A percentile compares a stretch with the other conserved stretches of the same genome.
These are phyloP conservation scores for Achlya flavicornis DNA, from an alignment of 2,888 invertebrate genomes.

Conservation along the genomic window DNA sequence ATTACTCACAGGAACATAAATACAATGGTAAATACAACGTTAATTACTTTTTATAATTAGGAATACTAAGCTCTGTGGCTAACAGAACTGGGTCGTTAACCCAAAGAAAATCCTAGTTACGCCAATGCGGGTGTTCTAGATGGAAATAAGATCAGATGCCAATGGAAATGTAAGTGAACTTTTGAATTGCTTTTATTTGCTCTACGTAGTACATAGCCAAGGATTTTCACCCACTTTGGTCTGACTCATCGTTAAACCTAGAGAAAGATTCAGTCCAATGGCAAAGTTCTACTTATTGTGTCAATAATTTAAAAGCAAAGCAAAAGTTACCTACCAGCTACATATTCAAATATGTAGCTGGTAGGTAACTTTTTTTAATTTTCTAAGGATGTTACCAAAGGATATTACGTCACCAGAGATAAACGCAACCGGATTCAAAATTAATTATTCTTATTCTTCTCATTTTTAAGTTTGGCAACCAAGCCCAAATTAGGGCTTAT, in stretches of 20 bases:
- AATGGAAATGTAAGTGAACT: conserved; percentile 8
- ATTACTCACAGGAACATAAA: neutral
- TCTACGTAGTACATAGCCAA: neutral
- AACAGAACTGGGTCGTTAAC: neutral
- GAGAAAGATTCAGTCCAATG: neutral
- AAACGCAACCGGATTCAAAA: too few relatives aligned
- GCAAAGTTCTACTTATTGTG: neutral
- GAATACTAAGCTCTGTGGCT: neutral
- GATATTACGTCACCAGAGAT: neutral
- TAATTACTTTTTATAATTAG: neutral
- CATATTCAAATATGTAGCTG: too few relatives aligned
- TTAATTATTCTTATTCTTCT: conserved; percentile 4
- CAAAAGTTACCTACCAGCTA: too few relatives aligned
- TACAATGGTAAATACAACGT: neutral
- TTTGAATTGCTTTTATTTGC: conserved; percentile 3
- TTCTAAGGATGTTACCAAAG: too few relatives aligned
- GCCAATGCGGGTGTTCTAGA: conserved; percentile 6
- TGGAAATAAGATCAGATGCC: conserved; percentile 7
- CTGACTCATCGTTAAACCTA: conserved; percentile 4
- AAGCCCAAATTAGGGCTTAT: too few relatives aligned
- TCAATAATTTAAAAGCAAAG: neutral
- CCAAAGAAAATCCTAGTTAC: conserved; percentile 5
- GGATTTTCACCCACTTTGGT: conserved; percentile 1
- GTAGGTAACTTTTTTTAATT: too few relatives aligned
- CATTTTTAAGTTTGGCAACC: too few relatives aligned